Evolutionary conservation across 2,797 vertebrate species (phyloP).

Genomic region (Parotocinclus haroldoi): DNA sequence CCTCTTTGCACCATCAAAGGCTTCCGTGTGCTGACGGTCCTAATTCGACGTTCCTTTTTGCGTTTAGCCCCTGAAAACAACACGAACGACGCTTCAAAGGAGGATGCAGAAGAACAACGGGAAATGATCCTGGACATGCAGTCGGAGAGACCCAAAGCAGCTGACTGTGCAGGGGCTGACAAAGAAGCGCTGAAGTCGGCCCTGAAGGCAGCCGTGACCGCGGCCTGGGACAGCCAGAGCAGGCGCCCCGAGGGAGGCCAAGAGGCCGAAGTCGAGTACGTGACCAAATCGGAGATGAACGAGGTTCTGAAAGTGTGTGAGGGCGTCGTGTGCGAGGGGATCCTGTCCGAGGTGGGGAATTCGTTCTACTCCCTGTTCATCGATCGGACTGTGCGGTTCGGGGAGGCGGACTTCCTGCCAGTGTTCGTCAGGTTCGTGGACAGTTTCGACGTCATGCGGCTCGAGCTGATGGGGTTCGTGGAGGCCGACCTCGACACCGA

Average conservation of each 20-base stretch:
- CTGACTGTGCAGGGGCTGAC: slow-evolving; percentile 73
- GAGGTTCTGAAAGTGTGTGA: slow-evolving; percentile 77
- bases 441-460: slow-evolving; percentile 77
- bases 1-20: too few species aligned
- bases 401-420: slow-evolving; percentile 68
- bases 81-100: slow-evolving; percentile 62
- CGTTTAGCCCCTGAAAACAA: slow-evolving; percentile 52
- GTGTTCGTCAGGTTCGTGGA: slow-evolving; percentile 78
- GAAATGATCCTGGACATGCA: slow-evolving; percentile 72
- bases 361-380: slow-evolving; percentile 79
- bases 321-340: slow-evolving; percentile 68
- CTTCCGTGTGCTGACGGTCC: too few species aligned
- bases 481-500: slow-evolving; percentile 71
- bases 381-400: slow-evolving; percentile 70
- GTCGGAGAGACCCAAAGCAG: slow-evolving; percentile 65
- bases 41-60: too few species aligned
- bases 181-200: slow-evolving; percentile 74
- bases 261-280: slow-evolving; percentile 72
- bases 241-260: slow-evolving; percentile 54
- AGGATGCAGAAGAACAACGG: slow-evolving; percentile 62
- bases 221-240: slow-evolving; percentile 66
- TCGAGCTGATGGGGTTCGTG: slow-evolving; percentile 76
- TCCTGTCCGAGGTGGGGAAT: slow-evolving; percentile 68
- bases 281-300: slow-evolving; percentile 80
- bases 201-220: slow-evolving; percentile 49